Percentiles rank a stretch among this genome's conserved stretches.
phyloP scores from a whole-genome alignment of 2,888 invertebrate genomes.

The Cinara cedri region DNA sequence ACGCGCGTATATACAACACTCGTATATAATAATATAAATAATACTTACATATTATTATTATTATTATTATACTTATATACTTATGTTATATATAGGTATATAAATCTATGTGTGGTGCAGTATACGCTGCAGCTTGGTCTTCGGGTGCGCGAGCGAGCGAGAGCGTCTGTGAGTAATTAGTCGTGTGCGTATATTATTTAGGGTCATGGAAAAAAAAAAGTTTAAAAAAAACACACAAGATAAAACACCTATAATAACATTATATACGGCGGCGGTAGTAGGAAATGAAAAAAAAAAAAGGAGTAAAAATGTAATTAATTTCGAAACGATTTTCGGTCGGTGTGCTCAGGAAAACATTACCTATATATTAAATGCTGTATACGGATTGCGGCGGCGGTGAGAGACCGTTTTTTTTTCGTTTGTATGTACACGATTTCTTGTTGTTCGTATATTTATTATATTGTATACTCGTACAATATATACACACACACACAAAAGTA shows the following conservation, averaged over 20 bases:
- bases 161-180: conserved; percentile 17
- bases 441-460: conserved; percentile 19
- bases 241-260: conserved; percentile 37
- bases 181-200: background rate
- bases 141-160: too few species aligned
- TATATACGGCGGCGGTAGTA: background rate
- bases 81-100: too few species aligned
- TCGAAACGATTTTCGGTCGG: conserved; percentile 29
- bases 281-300: background rate
- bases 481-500: too few species aligned
- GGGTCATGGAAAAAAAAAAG: background rate
- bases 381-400: conserved; percentile 25
- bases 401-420: conserved; percentile 3
- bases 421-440: conserved; percentile 13
- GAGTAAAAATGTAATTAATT: conserved; percentile 32
- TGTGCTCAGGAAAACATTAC: background rate
- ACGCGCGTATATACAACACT: background rate
- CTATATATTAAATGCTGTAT: background rate
- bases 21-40: background rate
- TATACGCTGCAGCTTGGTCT: background rate
- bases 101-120: too few species aligned
- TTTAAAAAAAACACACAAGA: background rate
- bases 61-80: background rate
- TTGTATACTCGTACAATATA: too few species aligned
- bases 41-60: background rate